Evolutionary conservation across 1,140 invertebrate genomes (phyloP).

Genomic region (Mamestra configurata): DNA sequence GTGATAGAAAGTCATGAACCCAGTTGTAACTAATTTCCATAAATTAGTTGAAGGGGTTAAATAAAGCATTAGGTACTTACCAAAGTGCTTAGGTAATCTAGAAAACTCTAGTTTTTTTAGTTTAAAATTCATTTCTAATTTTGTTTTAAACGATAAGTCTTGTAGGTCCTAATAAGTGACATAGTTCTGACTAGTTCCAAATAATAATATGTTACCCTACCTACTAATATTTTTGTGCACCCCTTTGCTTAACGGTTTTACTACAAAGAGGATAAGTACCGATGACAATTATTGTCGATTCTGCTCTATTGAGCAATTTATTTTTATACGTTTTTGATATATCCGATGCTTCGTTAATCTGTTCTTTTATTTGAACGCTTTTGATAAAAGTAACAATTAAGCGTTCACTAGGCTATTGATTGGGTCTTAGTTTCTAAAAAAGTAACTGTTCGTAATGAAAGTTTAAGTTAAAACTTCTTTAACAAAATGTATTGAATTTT

Average conservation of each 20-base stretch:
- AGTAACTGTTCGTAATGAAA: too few species aligned
- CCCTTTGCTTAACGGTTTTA: constrained; percentile 2
- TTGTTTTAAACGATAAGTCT: not conserved
- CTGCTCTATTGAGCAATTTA: constrained; percentile 25
- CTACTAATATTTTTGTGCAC: not conserved
- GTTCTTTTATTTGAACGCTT: not conserved
- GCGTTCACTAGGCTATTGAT: not conserved
- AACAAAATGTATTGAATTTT: not conserved
- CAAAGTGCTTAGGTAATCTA: not conserved
- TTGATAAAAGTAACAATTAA: constrained; percentile 10
- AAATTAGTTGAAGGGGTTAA: constrained; percentile 3
- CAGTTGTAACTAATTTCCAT: not conserved
- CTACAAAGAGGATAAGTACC: constrained; percentile 24
- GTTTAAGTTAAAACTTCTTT: too few species aligned
- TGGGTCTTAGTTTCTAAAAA: not conserved
- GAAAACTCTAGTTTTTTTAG: too few species aligned
- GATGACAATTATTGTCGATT: constrained; percentile 41
- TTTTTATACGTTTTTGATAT: constrained; percentile 34
- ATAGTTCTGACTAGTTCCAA: not conserved
- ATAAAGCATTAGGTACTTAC: not conserved
- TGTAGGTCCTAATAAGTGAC: not conserved
- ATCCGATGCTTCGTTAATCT: not conserved
- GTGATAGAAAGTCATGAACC: not conserved
- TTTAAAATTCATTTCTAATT: too few species aligned
- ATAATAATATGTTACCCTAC: constrained; percentile 6